A percentile compares a stretch with the other conserved stretches of the same genome.
phyloP scores from a whole-genome alignment of 2,113 vertebrate genomes.

The Microcebus jonahi region DNA sequence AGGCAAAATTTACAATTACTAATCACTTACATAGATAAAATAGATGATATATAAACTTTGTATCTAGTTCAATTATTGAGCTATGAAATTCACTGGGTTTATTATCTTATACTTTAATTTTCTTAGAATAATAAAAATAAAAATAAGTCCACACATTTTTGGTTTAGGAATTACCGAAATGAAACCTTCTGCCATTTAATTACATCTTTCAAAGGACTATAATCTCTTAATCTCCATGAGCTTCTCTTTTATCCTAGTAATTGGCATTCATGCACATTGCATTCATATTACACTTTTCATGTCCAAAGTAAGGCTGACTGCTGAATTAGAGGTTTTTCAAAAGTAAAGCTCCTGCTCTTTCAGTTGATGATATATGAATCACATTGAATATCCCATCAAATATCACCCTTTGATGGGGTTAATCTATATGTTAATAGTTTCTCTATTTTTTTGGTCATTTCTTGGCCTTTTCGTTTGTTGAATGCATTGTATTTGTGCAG shows the following conservation, averaged over 20 bases:
- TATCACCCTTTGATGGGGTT: constrained; percentile 67
- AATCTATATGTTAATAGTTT: constrained; percentile 74
- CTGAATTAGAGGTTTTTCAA: constrained; percentile 65
- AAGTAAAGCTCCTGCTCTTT: constrained; percentile 56
- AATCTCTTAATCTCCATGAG: constrained; percentile 82
- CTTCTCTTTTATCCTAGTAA: constrained; percentile 67
- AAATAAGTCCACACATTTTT: constrained; percentile 68
- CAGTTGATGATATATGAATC: constrained; percentile 61
- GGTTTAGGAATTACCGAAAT: constrained; percentile 79
- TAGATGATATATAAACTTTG: background rate
- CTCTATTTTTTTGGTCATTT: constrained; percentile 48
- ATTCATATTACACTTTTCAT: constrained; percentile 67
- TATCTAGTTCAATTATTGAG: background rate
- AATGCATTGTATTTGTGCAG: constrained; percentile 26
- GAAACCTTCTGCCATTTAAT: constrained; percentile 82
- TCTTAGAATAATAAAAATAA: constrained; percentile 73
- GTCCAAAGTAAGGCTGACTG: background rate
- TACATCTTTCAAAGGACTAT: constrained; percentile 74
- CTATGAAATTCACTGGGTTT: background rate
- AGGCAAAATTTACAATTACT: background rate
- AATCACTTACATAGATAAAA: background rate
- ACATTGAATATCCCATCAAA: constrained; percentile 56
- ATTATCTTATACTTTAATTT: constrained; percentile 45
- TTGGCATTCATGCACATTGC: constrained; percentile 64
- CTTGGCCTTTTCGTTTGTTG: constrained; percentile 47